These are phyloP conservation scores for Falcunculus frontatus DNA, from an alignment of 2,113 vertebrate genomes.

Conservation along the genomic window DNA sequence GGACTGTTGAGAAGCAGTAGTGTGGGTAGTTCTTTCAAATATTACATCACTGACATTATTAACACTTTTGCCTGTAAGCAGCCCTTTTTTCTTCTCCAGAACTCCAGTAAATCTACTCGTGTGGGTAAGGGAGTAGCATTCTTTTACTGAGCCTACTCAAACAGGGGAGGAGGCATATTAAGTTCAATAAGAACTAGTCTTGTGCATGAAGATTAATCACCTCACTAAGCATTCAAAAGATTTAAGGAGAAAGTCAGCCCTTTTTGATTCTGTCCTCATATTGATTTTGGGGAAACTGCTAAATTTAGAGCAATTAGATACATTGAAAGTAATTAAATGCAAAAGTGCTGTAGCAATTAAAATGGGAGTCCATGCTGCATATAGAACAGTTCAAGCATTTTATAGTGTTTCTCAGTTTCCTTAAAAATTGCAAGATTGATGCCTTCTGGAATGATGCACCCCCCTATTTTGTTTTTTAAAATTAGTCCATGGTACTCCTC, in stretches of 20 bases:
- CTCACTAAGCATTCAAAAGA: neutral
- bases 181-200: neutral
- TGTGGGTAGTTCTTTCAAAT: neutral
- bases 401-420: neutral
- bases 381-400: conserved; percentile 2
- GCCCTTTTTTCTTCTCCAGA: neutral
- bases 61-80: neutral
- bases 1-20: neutral
- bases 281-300: conserved; percentile 46
- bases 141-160: neutral
- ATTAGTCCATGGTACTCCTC: neutral
- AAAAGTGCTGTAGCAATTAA: conserved; percentile 47
- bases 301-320: conserved; percentile 58
- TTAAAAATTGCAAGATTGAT: neutral
- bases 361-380: neutral
- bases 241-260: conserved; percentile 36
- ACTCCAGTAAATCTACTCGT: neutral
- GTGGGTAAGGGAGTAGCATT: neutral
- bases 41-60: neutral
- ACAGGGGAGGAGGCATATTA: neutral
- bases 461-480: neutral
- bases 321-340: conserved; percentile 46
- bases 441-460: neutral
- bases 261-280: conserved; percentile 52
- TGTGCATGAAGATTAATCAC: neutral